Evolutionary conservation across 2,797 vertebrate species (phyloP), one percentile per base, ranked within the genome.

Genomic region (Fundulus diaphanus): DNA sequence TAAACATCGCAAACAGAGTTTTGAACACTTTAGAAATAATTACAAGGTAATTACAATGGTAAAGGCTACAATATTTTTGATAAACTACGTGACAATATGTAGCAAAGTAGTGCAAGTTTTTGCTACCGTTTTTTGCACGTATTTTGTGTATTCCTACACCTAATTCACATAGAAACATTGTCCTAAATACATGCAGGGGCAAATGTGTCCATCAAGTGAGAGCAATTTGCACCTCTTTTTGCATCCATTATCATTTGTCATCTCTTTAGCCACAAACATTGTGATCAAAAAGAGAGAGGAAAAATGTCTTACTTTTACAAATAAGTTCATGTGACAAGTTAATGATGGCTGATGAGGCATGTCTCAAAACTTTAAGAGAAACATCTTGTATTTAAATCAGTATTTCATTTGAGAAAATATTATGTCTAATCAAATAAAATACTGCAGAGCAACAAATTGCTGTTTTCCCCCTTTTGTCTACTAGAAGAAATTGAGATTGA

Each of bases 1-100:
- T 20, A 78, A 76, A 82, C 7, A 70, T 81, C 65, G 85, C 40
- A 76, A 0, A 81, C 9, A 52, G 35, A 24, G 48, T 20, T 44
- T 12, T 11, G 11, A 33, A 70, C 11, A 24, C 15, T 57, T 22
- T 33, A 9, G 16, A 29, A 7, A 1, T 9, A 24, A 68, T 16
- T 20, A 27, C 3, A 48, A 20, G 11, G 16, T 9, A 24, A 68
- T 16, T 20, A 27, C 3, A 48, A 20, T 22, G 16, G 27, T 31
- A 27, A 68, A 68, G n/a, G 0, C 9, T 20, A 24, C 33, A 37
- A 37, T 37, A 12, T 37, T 63, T 63, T 13, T 12, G 15, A 42
- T 35, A 42, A 40, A n/a, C 5, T 40, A 24, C 7, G 22, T 40
- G 35, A 12, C 3, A 12, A 65, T n/a, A n/a, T 65, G n/a, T 65